Percentiles rank a stretch among this genome's conserved stretches.
Conservation (phyloP, 2,888 invertebrate species). For the Ecliptopera silaceata region DNA sequence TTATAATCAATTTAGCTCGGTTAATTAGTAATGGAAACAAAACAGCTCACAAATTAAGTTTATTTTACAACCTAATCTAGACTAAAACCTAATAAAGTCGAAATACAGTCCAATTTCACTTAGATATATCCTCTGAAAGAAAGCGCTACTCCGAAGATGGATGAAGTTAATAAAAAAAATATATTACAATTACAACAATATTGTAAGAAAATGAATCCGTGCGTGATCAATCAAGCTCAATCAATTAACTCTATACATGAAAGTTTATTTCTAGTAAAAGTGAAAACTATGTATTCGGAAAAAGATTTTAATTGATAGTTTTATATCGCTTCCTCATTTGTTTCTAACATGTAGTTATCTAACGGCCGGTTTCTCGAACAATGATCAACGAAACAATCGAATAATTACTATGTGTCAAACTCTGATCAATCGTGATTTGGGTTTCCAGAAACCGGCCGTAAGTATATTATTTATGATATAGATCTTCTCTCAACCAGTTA, state of each 20-base stretch:
- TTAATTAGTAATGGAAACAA: too few species aligned
- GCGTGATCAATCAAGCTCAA: constrained; percentile 42
- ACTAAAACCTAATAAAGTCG: background rate
- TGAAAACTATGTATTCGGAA: constrained; percentile 17
- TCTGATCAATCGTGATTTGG: too few species aligned
- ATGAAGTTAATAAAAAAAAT: background rate
- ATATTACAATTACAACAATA: constrained; percentile 36
- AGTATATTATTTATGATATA: too few species aligned
- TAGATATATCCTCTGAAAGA: constrained; percentile 1
- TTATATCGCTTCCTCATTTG: constrained; percentile 11
- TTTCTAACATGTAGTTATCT: background rate
- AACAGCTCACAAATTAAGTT: too few species aligned
- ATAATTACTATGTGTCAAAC: too few species aligned
- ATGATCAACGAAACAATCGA: too few species aligned
- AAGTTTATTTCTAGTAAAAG: constrained; percentile 27
- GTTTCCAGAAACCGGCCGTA: too few species aligned
- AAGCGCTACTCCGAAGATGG: background rate
- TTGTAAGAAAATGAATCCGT: constrained; percentile 44
- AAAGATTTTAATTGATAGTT: constrained; percentile 13
- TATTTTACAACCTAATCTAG: too few species aligned
- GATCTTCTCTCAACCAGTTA: background rate
- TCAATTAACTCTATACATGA: constrained; percentile 20
- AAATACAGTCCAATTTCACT: background rate
- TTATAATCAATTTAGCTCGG: too few species aligned
- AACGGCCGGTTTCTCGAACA: too few species aligned